Evolutionary conservation across 92 coral and sea anemone species (phyloP).

Genomic region (Bergia sp.): DNA sequence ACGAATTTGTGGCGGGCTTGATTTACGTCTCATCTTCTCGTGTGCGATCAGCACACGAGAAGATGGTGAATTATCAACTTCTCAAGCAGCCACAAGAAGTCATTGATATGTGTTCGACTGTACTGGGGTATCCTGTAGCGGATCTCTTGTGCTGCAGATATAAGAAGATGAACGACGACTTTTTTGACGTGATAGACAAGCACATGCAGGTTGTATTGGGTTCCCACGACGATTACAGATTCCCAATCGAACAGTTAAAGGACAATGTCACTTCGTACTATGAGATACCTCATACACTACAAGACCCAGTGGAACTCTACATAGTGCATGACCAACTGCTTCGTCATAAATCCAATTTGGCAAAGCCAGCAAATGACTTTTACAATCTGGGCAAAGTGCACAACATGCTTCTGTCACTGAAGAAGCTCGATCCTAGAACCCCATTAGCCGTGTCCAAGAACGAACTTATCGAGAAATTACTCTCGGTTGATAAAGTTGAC

Average conservation of each 20-base stretch:
- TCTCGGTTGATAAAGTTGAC: conserved; percentile 26
- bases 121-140: conserved; percentile 23
- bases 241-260: conserved; percentile 10
- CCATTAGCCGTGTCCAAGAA: conserved; percentile 43
- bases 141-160: conserved; percentile 45
- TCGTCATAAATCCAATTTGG: conserved; percentile 48
- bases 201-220: neutral
- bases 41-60: conserved; percentile 13
- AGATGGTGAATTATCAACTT: conserved; percentile 36
- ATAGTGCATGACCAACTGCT: conserved; percentile 49
- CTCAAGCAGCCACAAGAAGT: conserved; percentile 27
- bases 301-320: conserved; percentile 40
- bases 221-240: neutral
- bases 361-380: conserved; percentile 42
- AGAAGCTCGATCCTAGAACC: conserved; percentile 32
- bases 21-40: conserved; percentile 12
- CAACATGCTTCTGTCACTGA: conserved; percentile 32
- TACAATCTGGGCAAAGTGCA: neutral
- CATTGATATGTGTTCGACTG: conserved; percentile 21
- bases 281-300: neutral
- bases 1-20: conserved; percentile 23
- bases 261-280: conserved; percentile 21
- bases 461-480: conserved; percentile 38
- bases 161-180: conserved; percentile 6
- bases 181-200: conserved; percentile 35